Conservation (phyloP, 1,140 invertebrate genomes). For the Formica selysi region DNA sequence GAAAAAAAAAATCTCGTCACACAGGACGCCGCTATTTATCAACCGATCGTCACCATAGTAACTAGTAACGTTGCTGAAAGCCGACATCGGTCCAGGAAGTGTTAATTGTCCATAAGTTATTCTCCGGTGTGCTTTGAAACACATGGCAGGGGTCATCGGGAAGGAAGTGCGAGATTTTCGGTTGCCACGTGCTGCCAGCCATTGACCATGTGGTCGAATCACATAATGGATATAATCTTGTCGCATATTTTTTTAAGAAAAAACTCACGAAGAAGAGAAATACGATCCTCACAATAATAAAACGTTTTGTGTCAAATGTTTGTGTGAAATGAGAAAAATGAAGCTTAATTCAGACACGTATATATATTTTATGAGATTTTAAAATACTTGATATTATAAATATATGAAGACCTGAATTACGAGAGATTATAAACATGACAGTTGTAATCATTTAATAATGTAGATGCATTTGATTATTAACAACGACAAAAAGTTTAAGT, state of each 20-base stretch:
- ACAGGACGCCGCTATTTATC: conserved; percentile 42
- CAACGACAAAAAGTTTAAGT: not conserved
- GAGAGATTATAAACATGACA: not conserved
- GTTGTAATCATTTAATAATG: not conserved
- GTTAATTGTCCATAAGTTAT: conserved; percentile 77
- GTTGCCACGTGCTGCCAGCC: conserved; percentile 71
- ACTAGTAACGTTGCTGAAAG: conserved; percentile 53
- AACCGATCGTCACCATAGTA: conserved; percentile 35
- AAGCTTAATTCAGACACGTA: not conserved
- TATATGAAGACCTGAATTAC: not conserved
- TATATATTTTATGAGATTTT: no score
- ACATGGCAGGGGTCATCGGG: conserved; percentile 65
- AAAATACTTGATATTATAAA: not conserved
- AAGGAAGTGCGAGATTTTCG: conserved; percentile 60
- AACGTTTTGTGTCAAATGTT: not conserved
- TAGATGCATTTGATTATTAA: not conserved
- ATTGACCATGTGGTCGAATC: conserved; percentile 62
- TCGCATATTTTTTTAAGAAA: conserved; percentile 32
- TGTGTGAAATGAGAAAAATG: conserved; percentile 16
- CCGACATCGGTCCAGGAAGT: conserved; percentile 69
- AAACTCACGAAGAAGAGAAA: conserved; percentile 31
- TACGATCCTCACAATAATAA: not conserved
- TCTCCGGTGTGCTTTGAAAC: conserved; percentile 38
- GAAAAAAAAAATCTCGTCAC: not conserved
- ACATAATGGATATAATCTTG: conserved; percentile 37